Conservation (phyloP, 1,140 invertebrate species). For the Ceratoteleas bidentatus region DNA sequence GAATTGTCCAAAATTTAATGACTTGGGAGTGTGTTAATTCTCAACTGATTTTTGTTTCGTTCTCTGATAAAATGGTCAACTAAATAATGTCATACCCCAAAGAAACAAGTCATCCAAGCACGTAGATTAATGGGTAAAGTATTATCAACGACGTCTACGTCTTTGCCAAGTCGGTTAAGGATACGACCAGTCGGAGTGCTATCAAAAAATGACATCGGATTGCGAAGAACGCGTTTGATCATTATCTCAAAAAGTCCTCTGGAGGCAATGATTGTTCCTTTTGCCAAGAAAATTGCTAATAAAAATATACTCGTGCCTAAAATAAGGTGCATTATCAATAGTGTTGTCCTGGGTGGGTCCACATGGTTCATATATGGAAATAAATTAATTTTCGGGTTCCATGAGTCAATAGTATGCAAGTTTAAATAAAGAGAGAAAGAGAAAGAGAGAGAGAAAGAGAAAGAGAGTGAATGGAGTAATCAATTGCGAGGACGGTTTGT, state of each 20-base stretch:
- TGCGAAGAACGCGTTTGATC: conserved; percentile 84
- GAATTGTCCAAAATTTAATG: conserved; percentile 35
- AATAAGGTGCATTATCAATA: conserved; percentile 72
- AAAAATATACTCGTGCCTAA: conserved; percentile 82
- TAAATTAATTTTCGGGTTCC: conserved; percentile 6
- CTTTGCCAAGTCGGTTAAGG: conserved; percentile 88
- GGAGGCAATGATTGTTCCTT: conserved; percentile 85
- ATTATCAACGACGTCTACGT: conserved; percentile 86
- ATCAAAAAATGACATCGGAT: conserved; percentile 89
- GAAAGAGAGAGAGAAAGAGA: background rate
- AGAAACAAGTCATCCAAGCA: conserved; percentile 78
- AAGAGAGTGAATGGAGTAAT: background rate
- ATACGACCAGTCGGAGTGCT: conserved; percentile 87
- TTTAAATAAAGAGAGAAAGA: background rate
- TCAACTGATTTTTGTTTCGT: conserved; percentile 7
- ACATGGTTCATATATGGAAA: conserved; percentile 13
- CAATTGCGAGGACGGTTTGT: conserved; percentile 19
- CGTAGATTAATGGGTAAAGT: conserved; percentile 75
- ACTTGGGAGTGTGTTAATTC: conserved; percentile 37
- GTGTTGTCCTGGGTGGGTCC: conserved; percentile 1
- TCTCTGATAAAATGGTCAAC: conserved; percentile 30
- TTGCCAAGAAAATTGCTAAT: conserved; percentile 82
- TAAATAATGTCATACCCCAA: conserved; percentile 78
- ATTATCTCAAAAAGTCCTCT: conserved; percentile 83
- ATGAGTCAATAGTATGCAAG: conserved; percentile 5